These are phyloP conservation scores for Lithophane leautieri DNA, from an alignment of 2,888 invertebrate genomes.

Conservation along the genomic window DNA sequence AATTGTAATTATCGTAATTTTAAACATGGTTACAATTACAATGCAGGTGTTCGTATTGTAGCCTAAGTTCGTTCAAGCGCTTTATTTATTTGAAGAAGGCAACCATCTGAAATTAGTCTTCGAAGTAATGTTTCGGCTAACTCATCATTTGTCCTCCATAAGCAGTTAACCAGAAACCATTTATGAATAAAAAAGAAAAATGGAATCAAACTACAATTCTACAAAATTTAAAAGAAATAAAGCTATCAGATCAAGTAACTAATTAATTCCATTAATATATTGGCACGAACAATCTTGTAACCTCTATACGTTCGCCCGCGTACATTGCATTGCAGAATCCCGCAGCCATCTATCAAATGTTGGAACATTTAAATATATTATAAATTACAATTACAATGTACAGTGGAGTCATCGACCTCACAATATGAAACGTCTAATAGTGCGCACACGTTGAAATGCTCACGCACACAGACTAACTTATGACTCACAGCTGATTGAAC, in stretches of 20 bases:
- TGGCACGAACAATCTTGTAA: slow-evolving; percentile 51
- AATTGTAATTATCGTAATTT: slow-evolving; percentile 48
- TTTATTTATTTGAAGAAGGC: neutral
- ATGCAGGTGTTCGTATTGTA: slow-evolving; percentile 37
- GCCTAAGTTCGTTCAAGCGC: neutral
- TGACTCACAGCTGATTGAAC: slow-evolving; percentile 67
- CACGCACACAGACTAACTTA: slow-evolving; percentile 63
- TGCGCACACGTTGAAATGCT: slow-evolving; percentile 71
- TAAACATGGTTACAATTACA: slow-evolving; percentile 44
- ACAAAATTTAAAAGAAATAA: slow-evolving; percentile 11
- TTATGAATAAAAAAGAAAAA: neutral
- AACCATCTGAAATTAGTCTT: slow-evolving; percentile 2
- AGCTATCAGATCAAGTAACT: slow-evolving; percentile 5
- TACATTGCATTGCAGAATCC: slow-evolving; percentile 73
- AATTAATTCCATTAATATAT: slow-evolving; percentile 48
- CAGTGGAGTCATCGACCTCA: slow-evolving; percentile 82
- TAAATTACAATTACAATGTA: slow-evolving; percentile 86
- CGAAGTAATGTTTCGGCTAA: neutral
- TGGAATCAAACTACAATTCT: neutral
- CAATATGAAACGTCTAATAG: slow-evolving; percentile 75
- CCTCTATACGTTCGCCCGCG: slow-evolving; percentile 45
- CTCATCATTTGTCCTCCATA: neutral
- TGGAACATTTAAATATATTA: slow-evolving; percentile 87
- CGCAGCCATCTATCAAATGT: slow-evolving; percentile 83
- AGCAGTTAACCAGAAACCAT: neutral